Evolutionary conservation across 2,888 invertebrate species (phyloP).

Genomic region (Caenorhabditis angaria): DNA sequence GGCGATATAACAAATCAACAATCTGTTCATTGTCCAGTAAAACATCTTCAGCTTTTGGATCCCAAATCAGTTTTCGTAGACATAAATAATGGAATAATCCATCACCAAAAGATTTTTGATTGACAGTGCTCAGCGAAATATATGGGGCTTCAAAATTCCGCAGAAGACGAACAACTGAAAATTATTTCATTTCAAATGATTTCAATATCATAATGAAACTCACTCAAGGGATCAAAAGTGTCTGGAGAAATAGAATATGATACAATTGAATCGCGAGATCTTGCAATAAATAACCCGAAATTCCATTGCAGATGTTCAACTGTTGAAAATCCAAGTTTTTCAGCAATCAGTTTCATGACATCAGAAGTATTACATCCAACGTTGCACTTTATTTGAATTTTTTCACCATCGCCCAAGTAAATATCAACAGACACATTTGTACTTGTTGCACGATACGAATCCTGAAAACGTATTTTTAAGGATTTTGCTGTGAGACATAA

Average conservation of each 20-base stretch:
- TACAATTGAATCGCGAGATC: constrained; percentile 74
- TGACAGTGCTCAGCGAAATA: constrained; percentile 80
- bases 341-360: constrained; percentile 79
- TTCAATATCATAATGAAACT: constrained; percentile 13
- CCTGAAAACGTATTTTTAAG: constrained; percentile 23
- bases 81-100: constrained; percentile 50
- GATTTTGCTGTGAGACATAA: too few relatives aligned
- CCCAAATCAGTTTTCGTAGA: constrained; percentile 52
- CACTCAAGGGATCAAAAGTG: constrained; percentile 48
- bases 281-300: constrained; percentile 89
- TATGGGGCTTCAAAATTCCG: constrained; percentile 97
- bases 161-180: constrained; percentile 83
- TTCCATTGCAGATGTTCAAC: constrained; percentile 84
- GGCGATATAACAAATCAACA: constrained; percentile 56
- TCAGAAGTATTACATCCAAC: constrained; percentile 52
- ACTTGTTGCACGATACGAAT: constrained; percentile 54
- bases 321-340: constrained; percentile 80
- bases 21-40: constrained; percentile 57
- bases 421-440: constrained; percentile 50
- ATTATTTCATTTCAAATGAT: constrained; percentile 5
- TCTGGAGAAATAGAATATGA: constrained; percentile 28
- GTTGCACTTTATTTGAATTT: constrained; percentile 41
- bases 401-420: constrained; percentile 51
- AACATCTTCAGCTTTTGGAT: constrained; percentile 58
- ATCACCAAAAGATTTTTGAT: constrained; percentile 53